phyloP scores from a whole-genome alignment of 2,797 vertebrate species.

The Notamacropus eugenii region DNA sequence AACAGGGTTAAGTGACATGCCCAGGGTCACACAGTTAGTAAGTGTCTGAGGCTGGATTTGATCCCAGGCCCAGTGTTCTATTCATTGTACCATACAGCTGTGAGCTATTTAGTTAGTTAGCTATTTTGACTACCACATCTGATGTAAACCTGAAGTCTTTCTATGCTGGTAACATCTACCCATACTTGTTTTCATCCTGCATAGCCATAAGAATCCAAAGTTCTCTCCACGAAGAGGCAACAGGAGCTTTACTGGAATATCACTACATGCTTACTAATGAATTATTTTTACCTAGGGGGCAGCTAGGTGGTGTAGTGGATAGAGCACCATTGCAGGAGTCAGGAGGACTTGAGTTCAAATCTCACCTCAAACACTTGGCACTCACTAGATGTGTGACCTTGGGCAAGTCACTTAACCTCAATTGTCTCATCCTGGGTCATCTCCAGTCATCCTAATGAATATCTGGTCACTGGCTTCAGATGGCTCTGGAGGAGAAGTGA shows the following conservation, averaged over 20 bases:
- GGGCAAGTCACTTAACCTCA: too few species aligned
- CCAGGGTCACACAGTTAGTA: neutral
- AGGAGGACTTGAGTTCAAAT: too few species aligned
- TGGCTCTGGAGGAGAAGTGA: too few species aligned
- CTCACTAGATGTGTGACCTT: too few species aligned
- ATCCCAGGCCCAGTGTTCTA: neutral
- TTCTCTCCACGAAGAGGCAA: neutral
- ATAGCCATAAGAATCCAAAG: neutral
- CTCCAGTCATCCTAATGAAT: too few species aligned
- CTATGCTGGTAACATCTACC: neutral
- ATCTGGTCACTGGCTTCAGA: too few species aligned
- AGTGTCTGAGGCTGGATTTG: neutral
- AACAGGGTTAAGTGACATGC: neutral
- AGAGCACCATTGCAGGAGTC: too few species aligned
- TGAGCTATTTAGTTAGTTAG: neutral
- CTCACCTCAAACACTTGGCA: too few species aligned
- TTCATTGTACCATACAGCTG: neutral
- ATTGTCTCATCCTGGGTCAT: too few species aligned
- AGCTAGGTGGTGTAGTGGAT: too few species aligned
- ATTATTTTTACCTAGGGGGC: slow-evolving; percentile 22
- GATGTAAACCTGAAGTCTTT: neutral
- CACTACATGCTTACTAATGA: slow-evolving; percentile 29
- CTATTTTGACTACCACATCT: neutral
- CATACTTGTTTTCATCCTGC: neutral
- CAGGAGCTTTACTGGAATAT: slow-evolving; percentile 6